Evolutionary conservation across 2,113 vertebrate genomes (phyloP), one percentile per base, ranked within the genome.

Genomic region (Rhea pennata): DNA sequence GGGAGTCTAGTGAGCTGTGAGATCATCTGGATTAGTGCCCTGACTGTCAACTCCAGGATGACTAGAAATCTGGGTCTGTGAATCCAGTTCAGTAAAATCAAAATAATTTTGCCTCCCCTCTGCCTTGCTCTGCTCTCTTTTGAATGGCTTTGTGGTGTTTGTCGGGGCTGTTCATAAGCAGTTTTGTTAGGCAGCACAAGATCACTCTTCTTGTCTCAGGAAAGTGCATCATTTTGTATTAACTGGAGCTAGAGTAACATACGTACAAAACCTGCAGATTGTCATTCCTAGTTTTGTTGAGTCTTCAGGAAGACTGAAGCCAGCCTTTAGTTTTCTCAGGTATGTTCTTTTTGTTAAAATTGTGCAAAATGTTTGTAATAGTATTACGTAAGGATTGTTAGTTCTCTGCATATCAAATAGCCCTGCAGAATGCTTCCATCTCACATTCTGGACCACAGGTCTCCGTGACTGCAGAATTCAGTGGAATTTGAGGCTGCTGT

Each of bases 1-100:
- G n/a, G 48, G 50, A 93, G 75, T 65, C 46, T 65, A 77, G 85
- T 71, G 64, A 94, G 82, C 87, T 88, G 50, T 66, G 78, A 92
- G 87, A 87, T 94, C 85, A 95, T 92, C 86, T 94, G 88, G 93
- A 92, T 95, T 96, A 87, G 24, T 74, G 72, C 64, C 64, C 24
- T 69, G 76, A 73, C 70, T 62, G 17, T 42, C 88, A 86, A 2
- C 88, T 19, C 29, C 42, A 61, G 59, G 27, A 71, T 54, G 59
- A 70, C 36, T 53, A 22, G 74, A 90, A 94, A 88, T 80, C 59
- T 71, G 21, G 46, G 88, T 53, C 79, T 94, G 40, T 39, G 76
- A 77, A 72, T 88, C n/a, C 50, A 84, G 16, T 90, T 95, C 82
- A 75, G 10, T 54, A 31, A 44, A 58, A 90, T 61, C 23, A 89